Base-by-base conservation (phyloP, 1,140 invertebrate species). In the Holcopasites calliopsidis region DNA sequence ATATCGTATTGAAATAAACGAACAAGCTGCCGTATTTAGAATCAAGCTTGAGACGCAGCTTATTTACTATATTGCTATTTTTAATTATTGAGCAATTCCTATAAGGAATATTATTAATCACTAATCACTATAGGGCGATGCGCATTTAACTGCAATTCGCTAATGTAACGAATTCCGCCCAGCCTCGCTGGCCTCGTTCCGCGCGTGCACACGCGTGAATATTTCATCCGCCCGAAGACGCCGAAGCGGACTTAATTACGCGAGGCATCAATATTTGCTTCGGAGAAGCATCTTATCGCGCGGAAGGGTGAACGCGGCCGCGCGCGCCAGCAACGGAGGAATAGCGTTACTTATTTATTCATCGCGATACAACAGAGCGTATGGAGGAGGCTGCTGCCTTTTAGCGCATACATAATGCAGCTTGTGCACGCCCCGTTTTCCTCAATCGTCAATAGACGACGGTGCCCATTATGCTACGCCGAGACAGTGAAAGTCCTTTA, bases 271-370 rank as follows among this genome's bases (percentile, higher is more conserved):
- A 70, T 58, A 60, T 60, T 58, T 60, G 23, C 28, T 40, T 4
- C 11, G 40, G 7, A 13, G 23, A 49, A 11, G 42, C 57, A 28
- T 58, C 44, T 71, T 61, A 60, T 49, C 55, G 16, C 55, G 40
- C 40, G 68, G 31, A 38, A 61, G 61, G 42, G 33, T 47, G 35
- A 61, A 49, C 31, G 57, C 13, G 26, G 26, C 11, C 3, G n/a
- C 7, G 26, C 23, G 23, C 7, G 42, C n/a, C 18, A 26, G 26
- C 31, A 23, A 10, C 33, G 35, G 28, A 31, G 52, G 52, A 69
- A 61, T 49, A 47, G 40, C 13, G 42, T 61, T 71, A 61, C 57
- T 71, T 72, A 72, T 72, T 72, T 72, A 72, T 72, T 72, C 70
- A 72, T 54, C 47, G 60, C 13, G 47, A 26, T 28, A 42, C 35